Base-by-base conservation (phyloP, 64 coral and sea anemone species). In the Porites lutea region DNA sequence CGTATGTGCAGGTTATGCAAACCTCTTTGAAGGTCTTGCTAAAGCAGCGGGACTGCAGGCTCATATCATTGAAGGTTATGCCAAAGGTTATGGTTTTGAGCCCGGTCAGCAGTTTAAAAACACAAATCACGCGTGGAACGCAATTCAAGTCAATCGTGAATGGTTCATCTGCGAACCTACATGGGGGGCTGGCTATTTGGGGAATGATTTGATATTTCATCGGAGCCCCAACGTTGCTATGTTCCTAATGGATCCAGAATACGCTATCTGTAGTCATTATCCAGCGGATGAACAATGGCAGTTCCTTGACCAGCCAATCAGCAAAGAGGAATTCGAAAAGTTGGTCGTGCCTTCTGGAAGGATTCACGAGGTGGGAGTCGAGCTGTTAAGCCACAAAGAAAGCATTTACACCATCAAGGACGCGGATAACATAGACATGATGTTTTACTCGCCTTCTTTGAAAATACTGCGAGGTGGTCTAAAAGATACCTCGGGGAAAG, bases 81-180 rank as follows among this genome's bases (percentile, higher is more conserved):
- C 92, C 47, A 97, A 97, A 27, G 95, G 82, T 6, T 97, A 97
- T 37, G 95, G 95, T 2, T 97, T 87, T 88, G 80, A 90, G 27
- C 80, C 90, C 0, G 92, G 92, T 15, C 84, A 97, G 19, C 78
- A 15, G 18, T 87, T 97, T 43, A 50, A 87, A 52, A 75, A 90
- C 3, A 78, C 81, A 5, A 93, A 94, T 71, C 95, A 97, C 60
- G 82, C 82, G 21, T 97, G 95, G 95, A 97, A 97, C 52, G 65
- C 90, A 13, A 20, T 97, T 13, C 92, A 83, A 18, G 69, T 91
- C 15, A 90, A 71, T 58, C 67, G 82, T 19, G 88, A 94, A 55
- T 97, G 95, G 92, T 93, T 70, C 82, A 74, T 97, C 60, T 94
- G 92, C 72, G 95, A 97, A 65, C 60, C 80, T 47, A 97, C 95